These are phyloP conservation scores for Pogonomyrmex californicus DNA, from an alignment of 1,140 invertebrate species.

Conservation along the genomic window DNA sequence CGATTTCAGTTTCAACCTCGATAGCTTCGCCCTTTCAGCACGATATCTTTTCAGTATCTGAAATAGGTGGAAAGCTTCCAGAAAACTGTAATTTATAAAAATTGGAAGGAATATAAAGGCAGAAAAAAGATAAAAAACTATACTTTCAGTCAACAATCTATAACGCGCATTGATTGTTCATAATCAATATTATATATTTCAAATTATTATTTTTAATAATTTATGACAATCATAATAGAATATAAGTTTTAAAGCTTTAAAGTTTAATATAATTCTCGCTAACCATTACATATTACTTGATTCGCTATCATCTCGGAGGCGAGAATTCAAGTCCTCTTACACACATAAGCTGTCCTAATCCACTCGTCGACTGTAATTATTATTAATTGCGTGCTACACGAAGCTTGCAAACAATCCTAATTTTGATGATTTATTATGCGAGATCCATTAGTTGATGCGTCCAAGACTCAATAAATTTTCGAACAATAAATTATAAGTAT, in stretches of 20 bases:
- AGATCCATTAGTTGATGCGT: too few relatives aligned
- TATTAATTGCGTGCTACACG: constrained; percentile 1
- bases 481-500: neutral
- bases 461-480: neutral
- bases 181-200: neutral
- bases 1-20: constrained; percentile 41
- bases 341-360: neutral
- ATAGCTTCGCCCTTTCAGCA: neutral
- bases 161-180: neutral
- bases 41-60: neutral
- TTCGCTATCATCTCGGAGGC: neutral
- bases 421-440: constrained; percentile 7
- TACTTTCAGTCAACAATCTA: neutral
- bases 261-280: neutral
- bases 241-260: neutral
- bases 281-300: constrained; percentile 17
- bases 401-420: constrained; percentile 4
- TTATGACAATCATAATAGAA: neutral
- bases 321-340: neutral
- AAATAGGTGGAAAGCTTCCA: neutral
- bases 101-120: neutral
- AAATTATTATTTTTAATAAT: neutral
- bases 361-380: neutral
- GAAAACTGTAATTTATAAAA: constrained; percentile 23
- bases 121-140: neutral